Conservation (phyloP, 2,113 vertebrate genomes). For the Apaloderma vittatum region DNA sequence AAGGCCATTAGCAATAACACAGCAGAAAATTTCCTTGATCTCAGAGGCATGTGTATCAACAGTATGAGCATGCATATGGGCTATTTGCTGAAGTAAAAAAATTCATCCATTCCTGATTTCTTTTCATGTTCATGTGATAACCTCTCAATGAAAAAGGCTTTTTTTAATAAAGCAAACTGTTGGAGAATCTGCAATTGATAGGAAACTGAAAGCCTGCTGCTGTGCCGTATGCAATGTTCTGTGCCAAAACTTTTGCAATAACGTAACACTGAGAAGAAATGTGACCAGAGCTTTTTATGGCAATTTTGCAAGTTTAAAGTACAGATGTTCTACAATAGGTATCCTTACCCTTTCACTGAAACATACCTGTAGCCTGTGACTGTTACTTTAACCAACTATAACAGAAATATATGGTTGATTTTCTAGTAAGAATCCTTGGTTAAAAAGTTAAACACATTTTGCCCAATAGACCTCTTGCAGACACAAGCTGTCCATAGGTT, state of each 20-base stretch:
- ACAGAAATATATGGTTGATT: neutral
- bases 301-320: neutral
- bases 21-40: neutral
- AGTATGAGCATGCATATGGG: accelerated
- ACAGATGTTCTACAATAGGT: neutral
- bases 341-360: neutral
- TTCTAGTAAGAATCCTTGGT: neutral
- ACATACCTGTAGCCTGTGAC: neutral
- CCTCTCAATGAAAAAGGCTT: neutral
- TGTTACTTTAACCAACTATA: neutral
- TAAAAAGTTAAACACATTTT: neutral
- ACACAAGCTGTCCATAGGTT: too few species aligned
- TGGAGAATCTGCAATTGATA: neutral
- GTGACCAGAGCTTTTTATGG: neutral
- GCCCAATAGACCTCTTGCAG: neutral
- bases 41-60: accelerated
- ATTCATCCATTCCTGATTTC: neutral
- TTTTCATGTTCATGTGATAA: neutral
- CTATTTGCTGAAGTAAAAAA: neutral
- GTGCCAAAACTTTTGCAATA: neutral
- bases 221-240: neutral
- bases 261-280: neutral
- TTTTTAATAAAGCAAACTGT: neutral
- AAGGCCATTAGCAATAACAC: neutral
- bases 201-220: neutral